Evolutionary conservation across 2,797 vertebrate genomes (phyloP), one percentile per base, ranked within the genome.

Genomic region (Enteromius treurensis): DNA sequence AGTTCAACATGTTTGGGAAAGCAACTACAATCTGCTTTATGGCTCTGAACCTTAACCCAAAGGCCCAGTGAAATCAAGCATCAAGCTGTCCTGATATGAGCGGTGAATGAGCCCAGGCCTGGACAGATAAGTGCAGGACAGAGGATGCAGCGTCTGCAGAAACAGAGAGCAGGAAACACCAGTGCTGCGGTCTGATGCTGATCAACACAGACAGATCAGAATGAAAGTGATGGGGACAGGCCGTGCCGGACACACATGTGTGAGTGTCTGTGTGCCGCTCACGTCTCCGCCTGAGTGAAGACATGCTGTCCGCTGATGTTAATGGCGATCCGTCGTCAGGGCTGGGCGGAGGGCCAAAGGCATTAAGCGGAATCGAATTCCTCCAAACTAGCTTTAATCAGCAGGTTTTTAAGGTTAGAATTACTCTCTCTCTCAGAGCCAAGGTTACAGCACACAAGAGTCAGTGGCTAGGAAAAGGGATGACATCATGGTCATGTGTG

Each of bases 361-460:
- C 96, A 96, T 98, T 98, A 98, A 98, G 96, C 94, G 95, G 95
- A 98, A 98, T 97, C 95, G 95, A 97, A 98, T 97, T 97, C 96
- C 95, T 96, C 95, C 96, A 94, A 98, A 99, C 95, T 95, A 96
- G 97, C 98, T 97, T 97, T 97, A 97, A 98, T 98, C 97, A 99
- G 97, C 98, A 99, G 96, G 96, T 97, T 98, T 98, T 97, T 97
- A 96, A 98, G 97, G 96, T 96, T 98, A 96, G 96, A 96, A 96
- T 95, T 96, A 96, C 96, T 96, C 95, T 96, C 84, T 71, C 55
- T 67, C 60, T 79, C 79, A 23, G 47, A 68, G 37, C 73, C 84
- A 85, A 85, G 84, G 84, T 85, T 85, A 81, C 76, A 85, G 65
- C 73, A 62, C 78, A 77, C 62, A 34, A 68, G 40, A 77, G 64